These are phyloP conservation scores for Xenotilapia leptura DNA, from an alignment of 2,113 vertebrate species.

Conservation along the genomic window DNA sequence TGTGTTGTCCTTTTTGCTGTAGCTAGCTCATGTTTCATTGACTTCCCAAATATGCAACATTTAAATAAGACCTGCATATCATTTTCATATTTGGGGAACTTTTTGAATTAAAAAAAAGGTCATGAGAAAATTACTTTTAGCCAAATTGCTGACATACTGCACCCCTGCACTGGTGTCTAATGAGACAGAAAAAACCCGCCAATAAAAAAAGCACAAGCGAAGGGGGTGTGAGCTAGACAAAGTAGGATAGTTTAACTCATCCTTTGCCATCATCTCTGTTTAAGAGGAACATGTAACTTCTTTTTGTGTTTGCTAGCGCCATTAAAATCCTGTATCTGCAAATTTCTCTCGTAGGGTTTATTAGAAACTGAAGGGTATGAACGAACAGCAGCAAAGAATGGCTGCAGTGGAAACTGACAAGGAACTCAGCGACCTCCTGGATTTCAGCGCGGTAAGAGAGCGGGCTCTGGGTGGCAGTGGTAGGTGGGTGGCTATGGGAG, in stretches of 20 bases:
- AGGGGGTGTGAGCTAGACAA: slow-evolving; percentile 3
- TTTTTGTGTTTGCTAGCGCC: slow-evolving; percentile 55
- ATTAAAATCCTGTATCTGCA: slow-evolving; percentile 68
- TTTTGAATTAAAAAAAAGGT: background rate
- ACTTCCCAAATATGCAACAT: background rate
- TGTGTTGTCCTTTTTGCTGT: slow-evolving; percentile 7
- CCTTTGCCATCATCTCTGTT: slow-evolving; percentile 30
- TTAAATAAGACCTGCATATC: background rate
- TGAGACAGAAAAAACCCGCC: background rate
- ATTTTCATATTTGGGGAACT: background rate
- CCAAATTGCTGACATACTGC: background rate
- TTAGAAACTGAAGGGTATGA: slow-evolving; percentile 87
- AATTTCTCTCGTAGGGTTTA: slow-evolving; percentile 77
- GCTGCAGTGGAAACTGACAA: slow-evolving; percentile 97
- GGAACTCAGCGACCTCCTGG: slow-evolving; percentile 97
- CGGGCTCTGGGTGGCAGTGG: slow-evolving; percentile 49
- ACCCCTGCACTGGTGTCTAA: background rate
- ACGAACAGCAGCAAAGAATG: slow-evolving; percentile 95
- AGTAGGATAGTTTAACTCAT: slow-evolving; percentile 34
- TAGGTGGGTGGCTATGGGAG: slow-evolving; percentile 42
- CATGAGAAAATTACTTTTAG: background rate
- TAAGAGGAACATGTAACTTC: slow-evolving; percentile 42
- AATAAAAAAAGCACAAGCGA: background rate
- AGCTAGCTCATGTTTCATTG: background rate
- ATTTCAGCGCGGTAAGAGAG: slow-evolving; percentile 98